A percentile compares a stretch with the other conserved stretches of the same genome.
These are phyloP conservation scores for Festucalex cinctus DNA, from an alignment of 2,113 vertebrate species.

Conservation along the genomic window DNA sequence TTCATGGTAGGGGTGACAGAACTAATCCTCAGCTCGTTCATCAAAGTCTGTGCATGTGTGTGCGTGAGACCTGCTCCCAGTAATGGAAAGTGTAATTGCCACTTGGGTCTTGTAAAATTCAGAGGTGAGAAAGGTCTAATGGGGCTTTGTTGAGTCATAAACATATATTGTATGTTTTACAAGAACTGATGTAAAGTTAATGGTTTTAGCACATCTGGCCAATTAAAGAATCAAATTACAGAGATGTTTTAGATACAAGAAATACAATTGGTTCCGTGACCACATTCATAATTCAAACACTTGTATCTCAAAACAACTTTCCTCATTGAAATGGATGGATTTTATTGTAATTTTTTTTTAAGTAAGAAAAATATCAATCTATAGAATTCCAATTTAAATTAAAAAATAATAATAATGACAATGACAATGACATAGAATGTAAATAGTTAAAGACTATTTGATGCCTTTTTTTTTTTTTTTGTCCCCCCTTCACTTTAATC, in stretches of 20 bases:
- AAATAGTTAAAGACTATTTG: no score
- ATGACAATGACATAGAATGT: no score
- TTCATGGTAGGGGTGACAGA: slow-evolving; percentile 35
- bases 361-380: no score
- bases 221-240: background rate
- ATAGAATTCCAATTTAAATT: no score
- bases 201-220: background rate
- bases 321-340: no score
- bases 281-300: no score
- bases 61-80: slow-evolving; percentile 27
- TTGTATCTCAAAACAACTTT: no score
- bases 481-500: no score
- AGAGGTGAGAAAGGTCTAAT: slow-evolving; percentile 18
- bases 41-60: slow-evolving; percentile 25
- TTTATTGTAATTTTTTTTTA: no score
- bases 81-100: slow-evolving; percentile 30
- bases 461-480: no score
- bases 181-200: slow-evolving; percentile 21
- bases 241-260: background rate
- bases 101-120: slow-evolving; percentile 22
- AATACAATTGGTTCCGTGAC: background rate
- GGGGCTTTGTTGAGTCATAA: slow-evolving; percentile 8
- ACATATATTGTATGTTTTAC: background rate
- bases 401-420: no score
- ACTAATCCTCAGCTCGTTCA: slow-evolving; percentile 44